phyloP scores from a whole-genome alignment of 2,797 vertebrate genomes.

The Neostethus bicornis region DNA sequence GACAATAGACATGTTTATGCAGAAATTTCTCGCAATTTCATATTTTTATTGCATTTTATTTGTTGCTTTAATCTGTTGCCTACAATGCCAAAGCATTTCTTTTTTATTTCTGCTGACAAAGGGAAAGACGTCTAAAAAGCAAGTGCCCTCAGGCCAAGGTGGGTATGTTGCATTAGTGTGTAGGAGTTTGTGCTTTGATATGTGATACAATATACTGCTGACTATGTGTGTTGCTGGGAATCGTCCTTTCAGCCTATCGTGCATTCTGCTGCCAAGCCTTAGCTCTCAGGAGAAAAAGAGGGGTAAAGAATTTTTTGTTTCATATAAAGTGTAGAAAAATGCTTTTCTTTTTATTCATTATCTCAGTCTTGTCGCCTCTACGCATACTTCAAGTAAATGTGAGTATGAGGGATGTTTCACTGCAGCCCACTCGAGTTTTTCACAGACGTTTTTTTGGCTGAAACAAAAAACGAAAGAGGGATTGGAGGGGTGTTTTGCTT shows the following conservation, averaged over 20 bases:
- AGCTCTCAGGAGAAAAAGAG: slow-evolving; percentile 52
- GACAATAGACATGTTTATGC: background rate
- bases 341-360: slow-evolving; percentile 22
- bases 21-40: background rate
- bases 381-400: slow-evolving; percentile 1
- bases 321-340: slow-evolving; percentile 11
- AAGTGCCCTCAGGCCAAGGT: slow-evolving; percentile 50
- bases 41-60: background rate
- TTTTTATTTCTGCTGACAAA: slow-evolving; percentile 64
- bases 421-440: slow-evolving; percentile 30
- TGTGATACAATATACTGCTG: slow-evolving; percentile 54
- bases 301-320: slow-evolving; percentile 39
- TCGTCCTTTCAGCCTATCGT: slow-evolving; percentile 54
- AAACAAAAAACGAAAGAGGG: slow-evolving; percentile 3
- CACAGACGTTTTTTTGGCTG: slow-evolving; percentile 18
- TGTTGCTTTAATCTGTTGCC: slow-evolving; percentile 10
- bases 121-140: slow-evolving; percentile 30
- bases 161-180: slow-evolving; percentile 21
- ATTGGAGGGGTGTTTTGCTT: slow-evolving; percentile 25
- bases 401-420: slow-evolving; percentile 15
- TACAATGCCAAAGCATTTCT: slow-evolving; percentile 16
- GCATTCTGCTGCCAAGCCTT: slow-evolving; percentile 59
- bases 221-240: slow-evolving; percentile 55
- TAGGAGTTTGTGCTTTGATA: slow-evolving; percentile 24
- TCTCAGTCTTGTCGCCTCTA: slow-evolving; percentile 27